Conservation (phyloP, 2,113 vertebrate genomes). For the Poicephalus gulielmi region DNA sequence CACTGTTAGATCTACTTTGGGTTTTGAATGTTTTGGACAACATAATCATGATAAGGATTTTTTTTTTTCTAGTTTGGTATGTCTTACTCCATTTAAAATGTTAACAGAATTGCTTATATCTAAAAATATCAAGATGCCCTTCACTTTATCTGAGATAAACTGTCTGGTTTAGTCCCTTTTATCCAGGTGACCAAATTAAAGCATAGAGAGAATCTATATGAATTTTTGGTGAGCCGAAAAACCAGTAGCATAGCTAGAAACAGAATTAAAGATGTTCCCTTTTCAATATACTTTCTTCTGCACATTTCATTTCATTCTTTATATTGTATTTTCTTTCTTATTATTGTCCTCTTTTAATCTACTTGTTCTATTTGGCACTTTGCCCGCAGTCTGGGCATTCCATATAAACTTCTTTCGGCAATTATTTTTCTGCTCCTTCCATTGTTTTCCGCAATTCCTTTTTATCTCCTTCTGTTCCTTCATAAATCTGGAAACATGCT, state of each 20-base stretch:
- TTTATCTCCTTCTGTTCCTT: neutral
- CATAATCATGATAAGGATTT: neutral
- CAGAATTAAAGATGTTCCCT: neutral
- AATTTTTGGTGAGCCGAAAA: neutral
- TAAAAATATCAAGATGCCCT: neutral
- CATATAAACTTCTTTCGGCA: neutral
- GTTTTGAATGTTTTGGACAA: neutral
- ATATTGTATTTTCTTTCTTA: neutral
- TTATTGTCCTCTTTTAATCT: neutral
- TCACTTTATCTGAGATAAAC: neutral
- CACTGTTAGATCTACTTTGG: neutral
- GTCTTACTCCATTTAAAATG: neutral
- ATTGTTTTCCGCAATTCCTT: neutral
- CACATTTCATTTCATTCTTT: neutral
- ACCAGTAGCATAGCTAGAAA: neutral
- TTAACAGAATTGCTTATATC: neutral
- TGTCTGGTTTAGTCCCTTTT: neutral
- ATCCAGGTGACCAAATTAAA: neutral
- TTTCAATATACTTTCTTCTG: neutral
- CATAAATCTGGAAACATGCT: neutral
- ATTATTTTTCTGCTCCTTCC: neutral
- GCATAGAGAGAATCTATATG: neutral
- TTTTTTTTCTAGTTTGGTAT: neutral
- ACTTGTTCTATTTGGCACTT: neutral
- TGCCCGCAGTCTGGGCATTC: neutral